Evolutionary conservation across 2,797 vertebrate genomes (phyloP).

Genomic region (Strix occidentalis): DNA sequence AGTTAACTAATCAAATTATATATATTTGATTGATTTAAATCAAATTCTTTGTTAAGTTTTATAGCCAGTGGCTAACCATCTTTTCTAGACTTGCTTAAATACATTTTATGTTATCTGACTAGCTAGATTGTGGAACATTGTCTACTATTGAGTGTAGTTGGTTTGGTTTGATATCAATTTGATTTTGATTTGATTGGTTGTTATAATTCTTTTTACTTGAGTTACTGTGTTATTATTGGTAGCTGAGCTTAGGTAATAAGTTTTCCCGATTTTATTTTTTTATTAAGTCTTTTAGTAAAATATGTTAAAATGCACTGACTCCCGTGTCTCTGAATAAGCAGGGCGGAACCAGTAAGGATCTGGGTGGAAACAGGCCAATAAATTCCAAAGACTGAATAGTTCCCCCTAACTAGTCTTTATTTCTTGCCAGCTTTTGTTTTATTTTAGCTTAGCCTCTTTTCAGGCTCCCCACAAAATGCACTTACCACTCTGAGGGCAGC

Average conservation of each 20-base stretch:
- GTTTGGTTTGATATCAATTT: background rate
- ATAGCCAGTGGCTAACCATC: background rate
- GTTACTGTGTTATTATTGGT: background rate
- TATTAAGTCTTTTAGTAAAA: background rate
- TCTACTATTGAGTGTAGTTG: background rate
- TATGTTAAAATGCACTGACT: background rate
- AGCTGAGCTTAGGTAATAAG: background rate
- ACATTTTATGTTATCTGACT: background rate
- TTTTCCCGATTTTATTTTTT: background rate
- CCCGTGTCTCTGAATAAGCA: background rate
- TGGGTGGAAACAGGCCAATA: background rate
- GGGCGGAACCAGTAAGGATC: background rate
- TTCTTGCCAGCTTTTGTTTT: background rate
- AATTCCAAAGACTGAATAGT: background rate
- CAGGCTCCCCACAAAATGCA: background rate
- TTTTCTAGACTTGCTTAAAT: background rate
- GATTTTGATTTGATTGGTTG: background rate
- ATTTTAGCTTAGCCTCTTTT: background rate
- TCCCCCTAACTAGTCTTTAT: background rate
- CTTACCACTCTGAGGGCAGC: background rate
- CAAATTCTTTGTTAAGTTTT: background rate
- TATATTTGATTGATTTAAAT: background rate
- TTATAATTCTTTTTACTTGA: background rate
- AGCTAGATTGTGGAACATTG: background rate
- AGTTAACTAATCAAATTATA: background rate